Evolutionary conservation across 1,140 invertebrate genomes (phyloP).

Genomic region (Drosophila persimilis): DNA sequence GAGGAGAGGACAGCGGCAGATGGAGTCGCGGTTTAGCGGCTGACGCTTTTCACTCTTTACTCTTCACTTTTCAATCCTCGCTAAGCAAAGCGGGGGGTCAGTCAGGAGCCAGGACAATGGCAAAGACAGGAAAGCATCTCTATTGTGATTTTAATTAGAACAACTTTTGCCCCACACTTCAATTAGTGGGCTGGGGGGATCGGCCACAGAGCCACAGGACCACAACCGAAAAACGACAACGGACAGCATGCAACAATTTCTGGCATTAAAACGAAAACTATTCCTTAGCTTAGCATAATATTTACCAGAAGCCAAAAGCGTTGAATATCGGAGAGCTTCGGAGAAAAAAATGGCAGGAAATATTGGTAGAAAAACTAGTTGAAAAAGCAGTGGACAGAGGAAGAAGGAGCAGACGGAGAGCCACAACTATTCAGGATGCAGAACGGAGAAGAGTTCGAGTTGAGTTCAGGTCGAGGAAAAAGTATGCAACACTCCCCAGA

Average conservation of each 20-base stretch:
- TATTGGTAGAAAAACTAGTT: conserved; percentile 50
- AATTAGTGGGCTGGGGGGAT: conserved; percentile 40
- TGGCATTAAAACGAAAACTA: conserved; percentile 10
- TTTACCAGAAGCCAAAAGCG: conserved; percentile 33
- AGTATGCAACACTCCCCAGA: conserved; percentile 46
- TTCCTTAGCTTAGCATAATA: conserved; percentile 43
- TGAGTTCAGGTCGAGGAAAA: conserved; percentile 8
- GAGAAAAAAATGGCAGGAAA: conserved; percentile 36
- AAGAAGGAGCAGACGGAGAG: not conserved
- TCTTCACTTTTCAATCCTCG: too few relatives aligned
- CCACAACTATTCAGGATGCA: conserved; percentile 47
- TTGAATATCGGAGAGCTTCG: conserved; percentile 21
- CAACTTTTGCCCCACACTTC: conserved; percentile 37
- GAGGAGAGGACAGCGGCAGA: not conserved
- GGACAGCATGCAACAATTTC: conserved; percentile 27
- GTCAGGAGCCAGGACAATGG: conserved; percentile 11
- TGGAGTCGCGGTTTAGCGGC: conserved; percentile 35
- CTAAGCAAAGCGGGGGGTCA: too few relatives aligned
- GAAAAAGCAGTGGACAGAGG: not conserved
- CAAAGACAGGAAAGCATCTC: conserved; percentile 29
- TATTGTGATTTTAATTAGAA: conserved; percentile 65
- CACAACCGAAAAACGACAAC: conserved; percentile 7
- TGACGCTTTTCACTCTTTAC: conserved; percentile 9
- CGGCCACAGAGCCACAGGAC: conserved; percentile 13
- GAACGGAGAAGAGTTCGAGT: conserved; percentile 17